phyloP scores from a whole-genome alignment of 1,140 invertebrate genomes.

The Limonius californicus region DNA sequence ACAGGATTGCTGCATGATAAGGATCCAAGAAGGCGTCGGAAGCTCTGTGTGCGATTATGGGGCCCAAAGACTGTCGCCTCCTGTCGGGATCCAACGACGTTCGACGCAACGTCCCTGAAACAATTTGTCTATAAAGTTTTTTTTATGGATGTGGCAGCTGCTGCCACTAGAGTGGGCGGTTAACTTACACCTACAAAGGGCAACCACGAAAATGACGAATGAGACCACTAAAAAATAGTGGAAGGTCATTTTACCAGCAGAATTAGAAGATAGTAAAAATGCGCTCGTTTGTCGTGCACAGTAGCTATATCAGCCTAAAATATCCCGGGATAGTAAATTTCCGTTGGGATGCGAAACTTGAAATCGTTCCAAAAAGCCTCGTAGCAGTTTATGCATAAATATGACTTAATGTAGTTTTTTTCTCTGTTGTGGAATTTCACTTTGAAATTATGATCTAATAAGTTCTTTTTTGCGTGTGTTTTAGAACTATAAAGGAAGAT shows the following conservation, averaged over 20 bases:
- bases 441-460: no score
- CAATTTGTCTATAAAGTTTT: background rate
- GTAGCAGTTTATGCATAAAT: no score
- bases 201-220: background rate
- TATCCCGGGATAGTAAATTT: background rate
- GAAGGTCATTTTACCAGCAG: background rate
- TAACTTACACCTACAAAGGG: background rate
- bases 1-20: constrained; percentile 81
- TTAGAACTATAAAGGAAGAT: no score
- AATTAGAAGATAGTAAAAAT: background rate
- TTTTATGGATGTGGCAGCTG: no score
- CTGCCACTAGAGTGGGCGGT: no score
- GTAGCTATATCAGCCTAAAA: background rate
- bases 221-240: background rate
- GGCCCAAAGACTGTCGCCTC: constrained; percentile 67
- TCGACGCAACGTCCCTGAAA: constrained; percentile 67
- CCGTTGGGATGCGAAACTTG: background rate
- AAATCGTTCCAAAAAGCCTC: background rate
- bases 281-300: background rate
- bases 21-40: constrained; percentile 74
- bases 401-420: no score
- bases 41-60: constrained; percentile 59
- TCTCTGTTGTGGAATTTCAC: no score
- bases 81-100: constrained; percentile 69
- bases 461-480: no score